Evolutionary conservation across 2,113 vertebrate species (phyloP), one percentile per base, ranked within the genome.

Genomic region (Monopterus albus): DNA sequence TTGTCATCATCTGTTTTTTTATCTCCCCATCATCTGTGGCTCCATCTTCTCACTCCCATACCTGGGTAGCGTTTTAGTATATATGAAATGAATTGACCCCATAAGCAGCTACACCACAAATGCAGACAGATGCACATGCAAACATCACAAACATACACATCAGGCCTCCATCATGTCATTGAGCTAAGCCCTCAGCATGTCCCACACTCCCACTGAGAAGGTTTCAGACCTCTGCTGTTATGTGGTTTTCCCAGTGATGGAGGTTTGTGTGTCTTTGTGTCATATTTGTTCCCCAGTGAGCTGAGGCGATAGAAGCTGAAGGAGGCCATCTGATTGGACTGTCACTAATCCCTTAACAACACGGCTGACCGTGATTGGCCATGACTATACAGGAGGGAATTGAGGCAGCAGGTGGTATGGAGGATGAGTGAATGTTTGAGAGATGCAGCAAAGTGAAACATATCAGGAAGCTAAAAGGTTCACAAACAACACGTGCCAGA

Each of bases 291-390:
- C 80, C 87, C 86, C 15, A 79, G 81, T 72, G 82, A 80, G 85
- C 66, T 6, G 17, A 69, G 61, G 82, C 53, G 66, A 91, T 78
- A 77, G 61, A 82, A 87, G 68, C 84, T 35, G 56, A 84, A 82
- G 82, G 87, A 83, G 77, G 77, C 57, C 57, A 3, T 80, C 72
- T 43, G 70, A 91, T 88, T 89, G 88, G 86, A 75, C 72, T 80
- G 70, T 82, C 78, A 72, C 83, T 92, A 91, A 91, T 91, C 90
- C 89, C 84, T 84, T 89, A 91, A 91, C 79, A 84, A 90, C 85
- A 88, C 8, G 28, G 72, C 81, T 79, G 63, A 67, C 70, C 26
- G 52, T 82, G 83, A 89, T 90, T 87, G 88, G 89, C 75, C 60
- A 29, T 40, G 69, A 68, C 79, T 66, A 57, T 79, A 62, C 77